These are phyloP conservation scores for Linnaemya vulpina DNA, from an alignment of 2,888 invertebrate genomes.

Conservation along the genomic window DNA sequence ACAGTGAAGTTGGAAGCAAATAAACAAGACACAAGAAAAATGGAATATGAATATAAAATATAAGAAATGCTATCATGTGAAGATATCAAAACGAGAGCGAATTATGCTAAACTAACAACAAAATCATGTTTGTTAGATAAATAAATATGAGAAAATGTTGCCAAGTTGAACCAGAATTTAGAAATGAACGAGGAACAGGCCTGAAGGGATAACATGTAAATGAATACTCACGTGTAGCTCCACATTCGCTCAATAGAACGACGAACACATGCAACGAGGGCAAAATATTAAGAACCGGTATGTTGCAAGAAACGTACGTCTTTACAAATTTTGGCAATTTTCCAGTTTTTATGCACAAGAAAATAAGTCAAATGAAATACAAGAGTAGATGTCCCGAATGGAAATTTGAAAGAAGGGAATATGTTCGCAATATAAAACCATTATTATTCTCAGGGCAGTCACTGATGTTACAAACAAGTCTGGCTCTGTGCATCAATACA, in stretches of 20 bases:
- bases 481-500: no score
- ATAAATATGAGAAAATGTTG: not conserved
- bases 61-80: not conserved
- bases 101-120: not conserved
- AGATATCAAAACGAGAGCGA: not conserved
- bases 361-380: not conserved
- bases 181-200: not conserved
- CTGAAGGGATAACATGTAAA: not conserved
- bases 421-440: not conserved
- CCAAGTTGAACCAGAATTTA: not conserved
- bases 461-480: no score
- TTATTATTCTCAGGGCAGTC: not conserved
- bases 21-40: not conserved
- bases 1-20: not conserved
- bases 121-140: not conserved
- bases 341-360: constrained; percentile 2
- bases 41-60: not conserved
- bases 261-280: not conserved
- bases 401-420: not conserved
- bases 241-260: not conserved
- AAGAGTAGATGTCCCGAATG: not conserved
- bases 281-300: not conserved
- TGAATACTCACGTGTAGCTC: not conserved
- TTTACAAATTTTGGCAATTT: constrained; percentile 17
- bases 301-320: not conserved